These are phyloP conservation scores for Clepsis dumicolana DNA, from an alignment of 2,888 invertebrate species.

Conservation along the genomic window DNA sequence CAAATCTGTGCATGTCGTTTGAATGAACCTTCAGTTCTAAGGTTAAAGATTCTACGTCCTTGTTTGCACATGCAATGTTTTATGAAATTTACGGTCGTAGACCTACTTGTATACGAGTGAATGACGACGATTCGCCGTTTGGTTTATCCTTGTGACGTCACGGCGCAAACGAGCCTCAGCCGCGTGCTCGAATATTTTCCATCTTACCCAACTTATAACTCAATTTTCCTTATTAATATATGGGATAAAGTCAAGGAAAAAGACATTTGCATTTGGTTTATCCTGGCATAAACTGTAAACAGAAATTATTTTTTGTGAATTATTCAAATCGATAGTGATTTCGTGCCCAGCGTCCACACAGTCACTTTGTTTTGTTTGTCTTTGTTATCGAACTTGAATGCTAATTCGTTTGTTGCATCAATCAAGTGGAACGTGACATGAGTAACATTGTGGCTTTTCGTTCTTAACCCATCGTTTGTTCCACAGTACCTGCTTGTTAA, in stretches of 20 bases:
- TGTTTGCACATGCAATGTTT: conserved; percentile 11
- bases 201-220: conserved; percentile 30
- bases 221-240: conserved; percentile 30
- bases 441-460: conserved; percentile 36
- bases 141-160: conserved; percentile 30
- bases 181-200: conserved; percentile 31
- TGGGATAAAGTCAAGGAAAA: conserved; percentile 17
- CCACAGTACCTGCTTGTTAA: conserved; percentile 52
- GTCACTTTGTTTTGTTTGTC: conserved; percentile 42
- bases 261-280: conserved; percentile 23
- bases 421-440: conserved; percentile 60
- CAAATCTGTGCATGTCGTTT: conserved; percentile 18
- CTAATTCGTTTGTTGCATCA: conserved; percentile 50
- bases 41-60: neutral
- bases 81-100: neutral
- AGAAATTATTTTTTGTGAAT: neutral
- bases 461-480: conserved; percentile 52
- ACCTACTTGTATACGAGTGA: neutral
- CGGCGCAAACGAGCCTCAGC: conserved; percentile 8
- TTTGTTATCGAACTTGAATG: conserved; percentile 41
- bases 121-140: conserved; percentile 25
- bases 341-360: conserved; percentile 17
- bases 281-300: conserved; percentile 12
- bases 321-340: conserved; percentile 20
- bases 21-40: conserved; percentile 14